These are phyloP conservation scores for Scaptomyza cyrtandrae DNA, from an alignment of 2,888 invertebrate genomes.

Conservation along the genomic window DNA sequence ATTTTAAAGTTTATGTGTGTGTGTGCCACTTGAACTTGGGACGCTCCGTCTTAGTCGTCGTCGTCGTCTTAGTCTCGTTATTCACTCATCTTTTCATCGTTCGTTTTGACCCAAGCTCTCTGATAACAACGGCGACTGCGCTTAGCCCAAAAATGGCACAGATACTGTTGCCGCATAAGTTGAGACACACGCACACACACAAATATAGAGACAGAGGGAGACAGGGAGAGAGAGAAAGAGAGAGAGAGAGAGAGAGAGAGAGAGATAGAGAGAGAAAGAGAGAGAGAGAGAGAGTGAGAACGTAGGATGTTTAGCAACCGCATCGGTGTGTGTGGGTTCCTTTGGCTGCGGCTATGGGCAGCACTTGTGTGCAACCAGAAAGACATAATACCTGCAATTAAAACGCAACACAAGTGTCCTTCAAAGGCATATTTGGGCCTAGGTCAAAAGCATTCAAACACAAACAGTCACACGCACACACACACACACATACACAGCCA, in stretches of 20 bases:
- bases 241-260: not conserved
- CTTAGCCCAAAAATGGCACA: constrained; percentile 50
- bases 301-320: constrained; percentile 35
- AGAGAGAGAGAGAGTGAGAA: not conserved
- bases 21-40: constrained; percentile 68
- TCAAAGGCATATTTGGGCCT: constrained; percentile 76
- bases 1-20: not conserved
- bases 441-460: constrained; percentile 70
- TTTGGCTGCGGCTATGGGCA: constrained; percentile 22
- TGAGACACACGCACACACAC: constrained; percentile 16
- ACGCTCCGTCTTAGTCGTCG: constrained; percentile 7
- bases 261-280: not conserved
- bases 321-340: constrained; percentile 47
- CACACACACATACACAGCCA: constrained; percentile 21
- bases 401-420: constrained; percentile 80
- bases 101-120: constrained; percentile 34
- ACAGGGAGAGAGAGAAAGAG: not conserved
- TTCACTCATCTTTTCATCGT: not conserved
- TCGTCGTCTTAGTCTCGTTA: constrained; percentile 3
- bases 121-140: constrained; percentile 50
- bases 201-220: constrained; percentile 4
- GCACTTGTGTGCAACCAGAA: constrained; percentile 67
- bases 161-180: constrained; percentile 58
- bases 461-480: not conserved
- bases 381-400: constrained; percentile 82